phyloP scores from a whole-genome alignment of 2,888 invertebrate genomes.

The Polia nebulosa region DNA sequence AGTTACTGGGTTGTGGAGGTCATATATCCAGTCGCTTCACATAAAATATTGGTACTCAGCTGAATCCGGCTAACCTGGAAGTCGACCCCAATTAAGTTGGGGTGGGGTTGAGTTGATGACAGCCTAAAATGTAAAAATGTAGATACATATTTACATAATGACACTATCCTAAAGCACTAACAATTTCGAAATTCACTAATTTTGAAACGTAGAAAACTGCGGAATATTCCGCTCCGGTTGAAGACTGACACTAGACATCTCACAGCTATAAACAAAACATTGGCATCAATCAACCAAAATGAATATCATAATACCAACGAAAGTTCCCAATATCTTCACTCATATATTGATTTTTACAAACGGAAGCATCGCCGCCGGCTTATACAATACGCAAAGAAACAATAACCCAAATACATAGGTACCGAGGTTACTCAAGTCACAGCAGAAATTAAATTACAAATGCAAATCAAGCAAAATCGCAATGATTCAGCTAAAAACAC shows the following conservation, averaged over 20 bases:
- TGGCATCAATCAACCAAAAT: background rate
- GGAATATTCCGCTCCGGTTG: background rate
- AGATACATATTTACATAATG: background rate
- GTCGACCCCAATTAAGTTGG: no score
- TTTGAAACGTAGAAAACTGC: background rate
- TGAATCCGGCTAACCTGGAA: no score
- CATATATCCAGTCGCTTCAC: no score
- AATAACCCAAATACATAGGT: background rate
- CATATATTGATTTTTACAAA: slow-evolving; percentile 28
- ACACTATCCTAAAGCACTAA: background rate
- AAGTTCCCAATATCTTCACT: background rate
- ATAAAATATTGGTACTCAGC: no score
- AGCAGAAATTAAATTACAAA: slow-evolving; percentile 43
- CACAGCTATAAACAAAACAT: background rate
- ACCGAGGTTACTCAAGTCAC: slow-evolving; percentile 25
- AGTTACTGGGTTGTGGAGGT: no score
- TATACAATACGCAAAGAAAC: slow-evolving; percentile 26
- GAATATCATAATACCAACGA: background rate
- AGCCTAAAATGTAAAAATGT: no score
- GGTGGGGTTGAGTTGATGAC: no score
- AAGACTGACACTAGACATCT: background rate
- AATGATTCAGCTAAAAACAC: slow-evolving; percentile 40
- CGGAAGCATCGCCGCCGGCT: slow-evolving; percentile 18
- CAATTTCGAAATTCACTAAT: background rate
- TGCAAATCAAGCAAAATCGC: slow-evolving; percentile 43